These are phyloP conservation scores for Carpatolechia fugitivella DNA, from an alignment of 2,888 invertebrate genomes.

Conservation along the genomic window DNA sequence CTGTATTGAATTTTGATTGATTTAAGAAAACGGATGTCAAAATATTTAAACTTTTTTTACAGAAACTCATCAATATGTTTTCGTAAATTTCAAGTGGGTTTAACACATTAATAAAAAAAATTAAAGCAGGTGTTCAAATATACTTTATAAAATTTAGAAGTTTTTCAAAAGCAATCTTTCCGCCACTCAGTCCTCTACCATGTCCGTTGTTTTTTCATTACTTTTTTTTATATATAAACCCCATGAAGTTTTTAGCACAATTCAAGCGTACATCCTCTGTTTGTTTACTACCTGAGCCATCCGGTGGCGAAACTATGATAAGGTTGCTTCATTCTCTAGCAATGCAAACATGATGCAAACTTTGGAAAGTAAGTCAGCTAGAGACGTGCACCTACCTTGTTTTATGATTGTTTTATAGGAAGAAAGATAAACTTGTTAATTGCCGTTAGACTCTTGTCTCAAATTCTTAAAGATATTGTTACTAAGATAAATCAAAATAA, in stretches of 20 bases:
- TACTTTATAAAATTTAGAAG: too few relatives aligned
- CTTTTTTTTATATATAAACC: not conserved
- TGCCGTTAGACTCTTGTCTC: not conserved
- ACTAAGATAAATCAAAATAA: too few relatives aligned
- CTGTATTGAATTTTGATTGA: too few relatives aligned
- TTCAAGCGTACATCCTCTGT: constrained; percentile 34
- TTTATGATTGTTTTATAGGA: constrained; percentile 9
- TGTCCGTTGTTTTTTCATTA: not conserved
- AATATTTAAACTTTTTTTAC: too few relatives aligned
- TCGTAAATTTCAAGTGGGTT: too few relatives aligned
- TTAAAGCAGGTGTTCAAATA: too few relatives aligned
- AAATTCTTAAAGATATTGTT: too few relatives aligned
- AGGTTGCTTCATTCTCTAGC: constrained; percentile 42
- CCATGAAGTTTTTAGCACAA: constrained; percentile 6
- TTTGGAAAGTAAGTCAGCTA: constrained; percentile 24
- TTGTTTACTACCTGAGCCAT: constrained; percentile 37
- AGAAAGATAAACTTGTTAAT: constrained; percentile 2
- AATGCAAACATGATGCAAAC: constrained; percentile 33
- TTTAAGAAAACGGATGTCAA: too few relatives aligned
- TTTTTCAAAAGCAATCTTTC: too few relatives aligned
- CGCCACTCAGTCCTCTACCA: not conserved
- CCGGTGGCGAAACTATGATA: constrained; percentile 52
- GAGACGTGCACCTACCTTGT: not conserved
- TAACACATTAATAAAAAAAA: too few relatives aligned
- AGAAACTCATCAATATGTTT: too few relatives aligned